These are phyloP conservation scores for Pelochelys cantorii DNA, from an alignment of 2,797 vertebrate genomes.

Conservation along the genomic window DNA sequence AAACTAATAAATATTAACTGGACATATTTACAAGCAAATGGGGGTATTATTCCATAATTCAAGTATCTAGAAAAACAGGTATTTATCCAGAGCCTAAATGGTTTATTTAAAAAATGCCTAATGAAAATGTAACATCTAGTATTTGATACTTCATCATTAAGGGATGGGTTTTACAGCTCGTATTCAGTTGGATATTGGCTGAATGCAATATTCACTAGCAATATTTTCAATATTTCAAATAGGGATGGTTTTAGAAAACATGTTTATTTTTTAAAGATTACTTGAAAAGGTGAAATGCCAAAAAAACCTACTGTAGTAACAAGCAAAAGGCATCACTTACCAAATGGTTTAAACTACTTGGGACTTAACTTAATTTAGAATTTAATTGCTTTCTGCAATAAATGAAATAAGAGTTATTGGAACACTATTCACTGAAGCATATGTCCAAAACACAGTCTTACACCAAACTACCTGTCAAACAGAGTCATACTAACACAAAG, in stretches of 20 bases:
- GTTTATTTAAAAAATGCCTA: slow-evolving; percentile 5
- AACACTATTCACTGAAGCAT: not conserved
- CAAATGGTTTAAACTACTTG: not conserved
- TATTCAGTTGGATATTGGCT: slow-evolving; percentile 25
- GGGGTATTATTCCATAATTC: not conserved
- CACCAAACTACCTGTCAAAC: not conserved
- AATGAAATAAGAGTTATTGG: not conserved
- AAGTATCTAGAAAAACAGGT: not conserved
- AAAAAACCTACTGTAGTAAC: not conserved
- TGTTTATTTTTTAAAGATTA: not conserved
- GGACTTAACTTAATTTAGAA: not conserved
- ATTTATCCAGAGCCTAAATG: slow-evolving; percentile 1
- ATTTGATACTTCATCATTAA: slow-evolving; percentile 42
- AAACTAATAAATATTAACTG: not conserved
- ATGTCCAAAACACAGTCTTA: not conserved
- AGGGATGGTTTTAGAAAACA: slow-evolving; percentile 55
- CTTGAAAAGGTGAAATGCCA: not conserved
- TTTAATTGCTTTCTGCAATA: not conserved
- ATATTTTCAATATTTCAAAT: slow-evolving; percentile 58
- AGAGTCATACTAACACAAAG: not conserved
- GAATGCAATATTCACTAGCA: slow-evolving; percentile 50
- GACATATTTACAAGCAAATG: not conserved
- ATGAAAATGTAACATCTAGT: not conserved
- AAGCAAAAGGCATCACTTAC: not conserved
- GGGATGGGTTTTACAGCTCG: slow-evolving; percentile 40